These are phyloP conservation scores for Cyclargus thomasi DNA, from an alignment of 1,140 invertebrate species.

Conservation along the genomic window DNA sequence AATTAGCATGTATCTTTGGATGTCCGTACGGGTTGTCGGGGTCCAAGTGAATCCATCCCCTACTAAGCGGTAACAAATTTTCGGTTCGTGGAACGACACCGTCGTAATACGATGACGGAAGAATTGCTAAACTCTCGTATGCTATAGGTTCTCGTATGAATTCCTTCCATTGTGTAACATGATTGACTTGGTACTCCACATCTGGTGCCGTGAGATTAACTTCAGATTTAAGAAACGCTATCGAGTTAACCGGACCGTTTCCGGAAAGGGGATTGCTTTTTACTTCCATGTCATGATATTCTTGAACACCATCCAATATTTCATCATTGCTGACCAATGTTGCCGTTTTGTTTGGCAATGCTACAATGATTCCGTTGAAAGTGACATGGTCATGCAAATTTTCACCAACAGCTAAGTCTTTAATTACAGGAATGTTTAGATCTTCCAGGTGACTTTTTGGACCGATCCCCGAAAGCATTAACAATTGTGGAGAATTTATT, in stretches of 20 bases:
- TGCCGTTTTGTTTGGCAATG: constrained; percentile 78
- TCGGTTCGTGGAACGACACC: constrained; percentile 24
- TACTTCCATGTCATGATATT: constrained; percentile 26
- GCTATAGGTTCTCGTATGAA: constrained; percentile 29
- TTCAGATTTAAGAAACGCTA: constrained; percentile 68
- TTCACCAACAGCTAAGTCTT: constrained; percentile 80
- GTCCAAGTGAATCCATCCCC: constrained; percentile 79
- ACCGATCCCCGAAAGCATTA: constrained; percentile 85
- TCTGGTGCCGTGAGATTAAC: constrained; percentile 73
- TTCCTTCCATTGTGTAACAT: constrained; percentile 22
- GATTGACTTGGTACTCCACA: constrained; percentile 70
- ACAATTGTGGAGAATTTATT: constrained; percentile 82
- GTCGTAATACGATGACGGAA: constrained; percentile 33
- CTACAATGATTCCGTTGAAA: constrained; percentile 74
- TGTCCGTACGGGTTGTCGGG: constrained; percentile 81
- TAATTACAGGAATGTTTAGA: constrained; percentile 76
- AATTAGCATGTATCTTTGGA: constrained; percentile 88
- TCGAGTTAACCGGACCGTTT: constrained; percentile 65
- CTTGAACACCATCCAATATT: constrained; percentile 22
- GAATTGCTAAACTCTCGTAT: constrained; percentile 26
- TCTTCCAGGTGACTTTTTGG: constrained; percentile 75
- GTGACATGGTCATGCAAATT: constrained; percentile 88
- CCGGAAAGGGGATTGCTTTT: constrained; percentile 63
- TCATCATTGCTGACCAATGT: constrained; percentile 53
- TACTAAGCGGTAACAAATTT: constrained; percentile 67